Conservation (phyloP, 2,113 vertebrate genomes). For the Entelurus aequoreus region DNA sequence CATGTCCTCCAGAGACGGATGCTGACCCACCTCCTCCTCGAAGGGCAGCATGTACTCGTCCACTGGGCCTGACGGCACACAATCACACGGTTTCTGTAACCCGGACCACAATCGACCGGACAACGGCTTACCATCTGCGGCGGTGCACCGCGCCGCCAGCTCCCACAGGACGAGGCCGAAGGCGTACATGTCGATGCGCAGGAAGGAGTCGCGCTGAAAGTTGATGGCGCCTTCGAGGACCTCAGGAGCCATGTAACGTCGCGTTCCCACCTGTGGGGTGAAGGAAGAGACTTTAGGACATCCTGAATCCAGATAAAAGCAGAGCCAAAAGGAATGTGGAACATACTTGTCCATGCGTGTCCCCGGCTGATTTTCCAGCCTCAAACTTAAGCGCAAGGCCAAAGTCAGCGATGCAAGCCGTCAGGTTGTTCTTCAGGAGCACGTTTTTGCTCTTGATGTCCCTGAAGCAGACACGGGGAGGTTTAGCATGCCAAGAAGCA, state of each 20-base stretch:
- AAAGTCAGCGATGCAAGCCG: conserved; percentile 92
- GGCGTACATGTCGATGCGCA: conserved; percentile 97
- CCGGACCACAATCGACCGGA: background rate
- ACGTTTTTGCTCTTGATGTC: conserved; percentile 99
- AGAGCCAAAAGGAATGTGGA: background rate
- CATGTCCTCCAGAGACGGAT: conserved; percentile 98
- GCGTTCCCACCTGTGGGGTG: conserved; percentile 81
- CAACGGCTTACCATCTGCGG: conserved; percentile 82
- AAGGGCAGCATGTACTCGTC: conserved; percentile 97
- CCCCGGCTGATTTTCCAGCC: conserved; percentile 93
- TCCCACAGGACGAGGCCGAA: conserved; percentile 95
- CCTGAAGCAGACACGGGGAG: conserved; percentile 60
- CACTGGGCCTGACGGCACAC: conserved; percentile 78
- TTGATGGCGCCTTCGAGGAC: conserved; percentile 98
- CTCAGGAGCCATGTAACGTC: conserved; percentile 97
- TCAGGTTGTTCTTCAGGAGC: conserved; percentile 90
- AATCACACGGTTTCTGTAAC: background rate
- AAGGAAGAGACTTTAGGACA: background rate
- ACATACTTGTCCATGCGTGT: conserved; percentile 89
- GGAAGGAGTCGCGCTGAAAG: conserved; percentile 96
- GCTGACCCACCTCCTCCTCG: conserved; percentile 97
- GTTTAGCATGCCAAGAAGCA: background rate
- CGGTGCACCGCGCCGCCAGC: conserved; percentile 88
- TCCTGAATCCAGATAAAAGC: background rate
- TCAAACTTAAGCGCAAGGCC: conserved; percentile 95